phyloP scores from a whole-genome alignment of 92 coral and sea anemone species.

The Porites cylindrica region DNA sequence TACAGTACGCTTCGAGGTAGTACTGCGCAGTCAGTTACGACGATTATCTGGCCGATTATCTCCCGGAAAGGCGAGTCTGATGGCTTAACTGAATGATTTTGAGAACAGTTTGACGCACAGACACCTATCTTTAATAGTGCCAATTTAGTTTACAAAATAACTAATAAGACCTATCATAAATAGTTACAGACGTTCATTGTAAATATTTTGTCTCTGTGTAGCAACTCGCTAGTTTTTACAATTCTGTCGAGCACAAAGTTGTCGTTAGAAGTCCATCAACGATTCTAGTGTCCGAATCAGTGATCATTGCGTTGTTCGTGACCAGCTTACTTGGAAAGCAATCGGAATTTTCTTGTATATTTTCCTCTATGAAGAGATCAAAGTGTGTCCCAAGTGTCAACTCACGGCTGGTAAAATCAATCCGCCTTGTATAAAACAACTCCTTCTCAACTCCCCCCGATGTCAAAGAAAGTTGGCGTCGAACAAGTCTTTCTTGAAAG shows the following conservation, averaged over 20 bases:
- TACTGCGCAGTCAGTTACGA: too few relatives aligned
- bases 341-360: neutral
- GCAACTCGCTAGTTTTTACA: neutral
- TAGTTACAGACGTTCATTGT: too few relatives aligned
- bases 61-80: too few relatives aligned
- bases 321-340: neutral
- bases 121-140: too few relatives aligned
- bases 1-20: too few relatives aligned
- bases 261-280: conserved; percentile 46
- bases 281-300: conserved; percentile 21
- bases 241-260: conserved; percentile 49
- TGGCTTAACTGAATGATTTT: too few relatives aligned
- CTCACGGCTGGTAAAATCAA: neutral
- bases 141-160: too few relatives aligned
- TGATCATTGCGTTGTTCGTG: neutral
- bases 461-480: neutral
- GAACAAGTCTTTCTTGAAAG: conserved; percentile 14
- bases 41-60: too few relatives aligned
- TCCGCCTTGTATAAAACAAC: neutral
- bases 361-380: neutral
- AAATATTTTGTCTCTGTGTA: too few relatives aligned
- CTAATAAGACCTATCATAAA: too few relatives aligned
- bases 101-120: too few relatives aligned
- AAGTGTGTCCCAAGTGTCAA: neutral
- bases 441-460: neutral